Conservation (phyloP, 30 jellyfish, hydroid and myxozoan species). For the Chironex yamaguchii region DNA sequence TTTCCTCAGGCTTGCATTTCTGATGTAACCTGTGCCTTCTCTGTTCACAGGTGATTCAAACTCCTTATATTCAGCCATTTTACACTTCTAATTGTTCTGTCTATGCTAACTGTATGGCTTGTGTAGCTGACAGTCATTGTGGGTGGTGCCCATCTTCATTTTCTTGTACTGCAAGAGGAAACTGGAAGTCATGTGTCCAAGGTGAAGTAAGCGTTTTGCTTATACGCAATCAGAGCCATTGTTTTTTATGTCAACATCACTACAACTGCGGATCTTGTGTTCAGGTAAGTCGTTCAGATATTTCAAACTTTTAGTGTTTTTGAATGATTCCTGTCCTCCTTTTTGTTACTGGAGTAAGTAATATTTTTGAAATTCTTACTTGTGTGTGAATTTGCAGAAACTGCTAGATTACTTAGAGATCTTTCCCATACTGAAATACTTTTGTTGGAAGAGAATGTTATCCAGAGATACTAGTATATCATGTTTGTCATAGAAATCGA, state of each 20-base stretch:
- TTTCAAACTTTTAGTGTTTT: too few species aligned
- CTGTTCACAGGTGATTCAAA: conserved; percentile 6
- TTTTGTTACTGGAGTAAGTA: too few species aligned
- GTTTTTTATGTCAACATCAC: conserved; percentile 65
- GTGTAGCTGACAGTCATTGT: conserved; percentile 81
- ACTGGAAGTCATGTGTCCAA: conserved; percentile 62
- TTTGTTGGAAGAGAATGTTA: too few species aligned
- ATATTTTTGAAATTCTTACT: too few species aligned
- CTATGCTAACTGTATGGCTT: conserved; percentile 75
- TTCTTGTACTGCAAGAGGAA: conserved; percentile 55
- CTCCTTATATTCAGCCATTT: conserved; percentile 76
- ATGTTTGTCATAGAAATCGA: too few species aligned
- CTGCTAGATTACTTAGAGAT: too few species aligned
- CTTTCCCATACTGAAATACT: too few species aligned
- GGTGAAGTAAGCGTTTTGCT: not conserved
- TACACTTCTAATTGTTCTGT: conserved; percentile 51
- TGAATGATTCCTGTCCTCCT: too few species aligned
- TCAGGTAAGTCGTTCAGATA: conserved; percentile 64
- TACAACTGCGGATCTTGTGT: conserved; percentile 72
- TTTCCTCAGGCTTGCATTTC: too few species aligned
- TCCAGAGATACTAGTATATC: too few species aligned
- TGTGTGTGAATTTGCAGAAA: too few species aligned
- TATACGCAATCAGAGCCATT: not conserved
- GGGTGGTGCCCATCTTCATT: conserved; percentile 85
- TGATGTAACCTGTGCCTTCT: not conserved